Base-by-base conservation (phyloP, 2,113 vertebrate genomes). In the Cairina moschata region DNA sequence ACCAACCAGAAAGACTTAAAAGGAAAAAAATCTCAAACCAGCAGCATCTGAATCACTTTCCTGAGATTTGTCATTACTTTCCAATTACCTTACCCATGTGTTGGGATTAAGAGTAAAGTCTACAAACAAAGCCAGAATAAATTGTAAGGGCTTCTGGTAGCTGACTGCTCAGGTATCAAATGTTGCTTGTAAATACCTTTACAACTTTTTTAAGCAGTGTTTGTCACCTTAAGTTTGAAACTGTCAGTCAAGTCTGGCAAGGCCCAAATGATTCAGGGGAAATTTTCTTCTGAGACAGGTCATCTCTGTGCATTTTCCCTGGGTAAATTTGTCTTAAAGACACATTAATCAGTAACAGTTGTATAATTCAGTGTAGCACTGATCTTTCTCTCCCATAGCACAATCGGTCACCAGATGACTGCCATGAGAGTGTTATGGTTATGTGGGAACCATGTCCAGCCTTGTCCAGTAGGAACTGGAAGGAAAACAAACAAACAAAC, bases 1-100 rank as follows among this genome's bases (percentile, higher is more conserved):
- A 75, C 26, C 60, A 75, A 34, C 16, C 21, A 78, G 40, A 88
- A 93, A 83, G 20, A 48, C 22, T 78, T 78, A 29, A 86, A 90
- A 93, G 32, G 48, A 13, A 96, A 83, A 83, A 92, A 54, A 0
- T 0, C 6, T 10, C 50, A 88, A 78, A 50, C 18, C 25, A 72
- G 73, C 6, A 71, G 4, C 48, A 59, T 60, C 18, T 54, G 60
- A 91, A 90, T 86, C 22, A 14, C 38, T 63, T 86, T 59, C 55
- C 36, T 67, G 85, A 93, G 46, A 38, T 80, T 68, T 52, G 46
- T 36, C 71, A 54, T 77, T 96, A 48, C 25, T 67, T 85, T 80
- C 36, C 13, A 9, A 65, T 93, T 86, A 42, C 40, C 20, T 56
- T 58, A 40, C 17, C n/a, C 11, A 62, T 8, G 26, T 22, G 36